Conservation (phyloP, 2,113 vertebrate species). For the Regulus satrapa region DNA sequence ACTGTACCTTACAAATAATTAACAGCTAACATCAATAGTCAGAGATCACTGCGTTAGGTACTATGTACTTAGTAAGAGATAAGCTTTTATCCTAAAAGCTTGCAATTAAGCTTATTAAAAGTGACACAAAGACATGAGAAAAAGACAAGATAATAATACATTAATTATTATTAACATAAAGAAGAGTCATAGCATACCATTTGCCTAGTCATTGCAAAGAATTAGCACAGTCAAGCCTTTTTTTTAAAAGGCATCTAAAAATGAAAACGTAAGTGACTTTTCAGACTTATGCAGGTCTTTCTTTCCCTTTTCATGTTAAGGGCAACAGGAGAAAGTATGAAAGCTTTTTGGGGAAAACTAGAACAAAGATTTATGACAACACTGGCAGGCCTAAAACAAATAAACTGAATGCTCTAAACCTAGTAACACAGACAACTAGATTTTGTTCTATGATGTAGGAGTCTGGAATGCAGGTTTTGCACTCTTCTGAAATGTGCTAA, state of each 20-base stretch:
- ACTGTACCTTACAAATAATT: neutral
- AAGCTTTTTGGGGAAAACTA: neutral
- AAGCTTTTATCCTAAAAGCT: slow-evolving; percentile 37
- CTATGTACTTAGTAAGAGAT: neutral
- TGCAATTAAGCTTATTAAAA: slow-evolving; percentile 47
- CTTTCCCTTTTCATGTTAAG: neutral
- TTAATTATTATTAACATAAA: slow-evolving; percentile 39
- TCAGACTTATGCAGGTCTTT: neutral
- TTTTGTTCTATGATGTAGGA: neutral
- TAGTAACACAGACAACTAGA: neutral
- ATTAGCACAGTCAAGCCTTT: neutral
- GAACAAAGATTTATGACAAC: neutral
- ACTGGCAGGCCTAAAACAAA: neutral
- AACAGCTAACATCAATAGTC: neutral
- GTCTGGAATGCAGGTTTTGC: neutral
- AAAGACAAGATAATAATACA: slow-evolving; percentile 54
- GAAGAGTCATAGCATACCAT: slow-evolving; percentile 47
- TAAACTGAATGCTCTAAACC: neutral
- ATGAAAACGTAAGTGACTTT: neutral
- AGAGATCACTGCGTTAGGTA: neutral
- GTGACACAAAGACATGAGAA: slow-evolving; percentile 5
- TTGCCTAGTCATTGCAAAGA: slow-evolving; percentile 50
- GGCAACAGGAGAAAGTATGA: neutral
- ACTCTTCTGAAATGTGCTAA: neutral
- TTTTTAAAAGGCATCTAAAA: neutral